A percentile compares a stretch with the other conserved stretches of the same genome.
Evolutionary conservation across 2,797 vertebrate species (phyloP).

Genomic region (Smutsia gigantea): DNA sequence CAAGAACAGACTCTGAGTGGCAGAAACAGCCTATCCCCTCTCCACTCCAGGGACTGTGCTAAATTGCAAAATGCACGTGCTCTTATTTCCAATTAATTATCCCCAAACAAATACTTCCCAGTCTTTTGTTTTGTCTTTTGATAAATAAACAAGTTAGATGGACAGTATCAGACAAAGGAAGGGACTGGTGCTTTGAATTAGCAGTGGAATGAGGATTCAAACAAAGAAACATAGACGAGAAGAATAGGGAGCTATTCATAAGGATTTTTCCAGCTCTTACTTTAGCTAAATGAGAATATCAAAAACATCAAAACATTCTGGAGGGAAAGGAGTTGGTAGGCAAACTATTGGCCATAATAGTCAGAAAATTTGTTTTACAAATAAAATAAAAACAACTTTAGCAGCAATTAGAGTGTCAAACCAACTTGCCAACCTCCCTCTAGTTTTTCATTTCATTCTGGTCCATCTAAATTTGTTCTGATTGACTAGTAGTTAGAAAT

Average conservation of each 20-base stretch:
- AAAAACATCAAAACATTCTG: slow-evolving; percentile 7
- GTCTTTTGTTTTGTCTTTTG: slow-evolving; percentile 21
- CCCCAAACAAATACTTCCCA: neutral
- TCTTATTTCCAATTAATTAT: slow-evolving; percentile 63
- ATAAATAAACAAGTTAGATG: slow-evolving; percentile 28
- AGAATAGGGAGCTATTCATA: neutral
- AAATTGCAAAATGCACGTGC: neutral
- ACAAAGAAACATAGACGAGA: slow-evolving; percentile 16
- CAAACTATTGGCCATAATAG: neutral
- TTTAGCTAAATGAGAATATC: neutral
- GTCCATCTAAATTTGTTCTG: neutral
- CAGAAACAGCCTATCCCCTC: neutral
- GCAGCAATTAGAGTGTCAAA: neutral
- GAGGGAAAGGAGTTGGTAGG: neutral
- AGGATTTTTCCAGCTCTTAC: neutral
- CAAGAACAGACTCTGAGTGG: neutral
- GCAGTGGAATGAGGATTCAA: neutral
- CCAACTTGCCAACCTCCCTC: neutral
- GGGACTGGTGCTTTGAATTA: neutral
- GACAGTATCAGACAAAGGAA: neutral
- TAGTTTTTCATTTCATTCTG: neutral
- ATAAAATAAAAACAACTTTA: slow-evolving; percentile 26
- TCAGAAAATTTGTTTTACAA: neutral
- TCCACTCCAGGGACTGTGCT: neutral
- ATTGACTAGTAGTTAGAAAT: neutral